Evolutionary conservation across 2,797 vertebrate species (phyloP), one percentile per base, ranked within the genome.

Genomic region (Hypotaenidia philippensis): DNA sequence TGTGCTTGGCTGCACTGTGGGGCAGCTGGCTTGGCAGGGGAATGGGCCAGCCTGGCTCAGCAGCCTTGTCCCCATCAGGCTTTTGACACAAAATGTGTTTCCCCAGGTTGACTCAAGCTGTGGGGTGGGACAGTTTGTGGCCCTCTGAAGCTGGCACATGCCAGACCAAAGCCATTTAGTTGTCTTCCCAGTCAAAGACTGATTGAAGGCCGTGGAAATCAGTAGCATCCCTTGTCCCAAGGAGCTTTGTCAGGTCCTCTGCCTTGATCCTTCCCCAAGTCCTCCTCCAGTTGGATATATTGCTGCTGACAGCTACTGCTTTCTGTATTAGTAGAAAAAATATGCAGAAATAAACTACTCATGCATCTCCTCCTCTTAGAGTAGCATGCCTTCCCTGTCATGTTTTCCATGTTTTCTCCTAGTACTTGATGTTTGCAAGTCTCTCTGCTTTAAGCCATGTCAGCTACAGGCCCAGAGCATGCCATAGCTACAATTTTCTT

Each of bases 381-480:
- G 83, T 45, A 93, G 40, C 61, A 25, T 31, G 63, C 55, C 89
- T 93, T 77, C 22, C 52, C 76, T 96, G 90, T 74, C 89, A 29
- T 86, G 91, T 94, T 84, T 52, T 53, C 60, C 1, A 2, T 91
- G 80, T 76, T 83, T 81, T 83, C 61, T 79, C 66, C 66, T 72
- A 41, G 70, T 10, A 9, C 50, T 61, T 8, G 45, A 82, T 92
- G 76, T 81, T 85, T 93, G 79, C 66, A 59, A 87, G 74, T 71
- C 75, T 90, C 69, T 76, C 61, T 83, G 59, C 82, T 91, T 70
- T 17, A 20, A 90, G 77, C 56, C 64, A 59, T 68, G 65, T 60
- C 69, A 27, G 84, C 92, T 79, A 53, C 75, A 50, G 90, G 56
- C 87, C 8, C 68, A 16, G 86, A 97, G 87, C 66, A 55, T 0